Evolutionary conservation across 2,113 vertebrate genomes (phyloP).

Genomic region (Oreochromis spilurus): DNA sequence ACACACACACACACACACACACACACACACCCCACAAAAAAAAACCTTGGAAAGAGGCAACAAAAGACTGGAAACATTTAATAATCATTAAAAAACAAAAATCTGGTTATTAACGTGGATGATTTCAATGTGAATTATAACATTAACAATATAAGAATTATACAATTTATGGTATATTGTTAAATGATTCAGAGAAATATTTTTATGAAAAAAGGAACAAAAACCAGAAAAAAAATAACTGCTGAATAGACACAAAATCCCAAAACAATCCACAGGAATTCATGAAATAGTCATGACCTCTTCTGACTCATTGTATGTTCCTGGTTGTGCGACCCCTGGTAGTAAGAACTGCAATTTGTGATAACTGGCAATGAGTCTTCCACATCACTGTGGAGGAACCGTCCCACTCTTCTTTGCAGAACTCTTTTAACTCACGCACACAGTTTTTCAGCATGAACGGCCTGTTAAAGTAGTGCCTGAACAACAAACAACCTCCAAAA

Average conservation of each 20-base stretch:
- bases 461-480: background rate
- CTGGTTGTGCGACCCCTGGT: rapidly evolving
- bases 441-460: background rate
- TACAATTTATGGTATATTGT: background rate
- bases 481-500: background rate
- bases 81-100: background rate
- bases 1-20: too few species aligned
- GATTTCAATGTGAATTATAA: background rate
- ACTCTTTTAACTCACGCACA: background rate
- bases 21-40: too few species aligned
- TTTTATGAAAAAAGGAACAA: background rate
- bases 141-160: background rate
- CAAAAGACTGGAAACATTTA: background rate
- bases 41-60: too few species aligned
- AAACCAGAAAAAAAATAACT: background rate
- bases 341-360: background rate
- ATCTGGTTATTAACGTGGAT: background rate
- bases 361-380: background rate
- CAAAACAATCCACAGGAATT: background rate
- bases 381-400: background rate
- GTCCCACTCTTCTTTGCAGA: background rate
- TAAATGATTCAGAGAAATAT: background rate
- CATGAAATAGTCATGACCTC: background rate
- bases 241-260: background rate
- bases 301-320: background rate